Evolutionary conservation across 2,113 vertebrate genomes (phyloP).

Genomic region (Brevimyrus niger): DNA sequence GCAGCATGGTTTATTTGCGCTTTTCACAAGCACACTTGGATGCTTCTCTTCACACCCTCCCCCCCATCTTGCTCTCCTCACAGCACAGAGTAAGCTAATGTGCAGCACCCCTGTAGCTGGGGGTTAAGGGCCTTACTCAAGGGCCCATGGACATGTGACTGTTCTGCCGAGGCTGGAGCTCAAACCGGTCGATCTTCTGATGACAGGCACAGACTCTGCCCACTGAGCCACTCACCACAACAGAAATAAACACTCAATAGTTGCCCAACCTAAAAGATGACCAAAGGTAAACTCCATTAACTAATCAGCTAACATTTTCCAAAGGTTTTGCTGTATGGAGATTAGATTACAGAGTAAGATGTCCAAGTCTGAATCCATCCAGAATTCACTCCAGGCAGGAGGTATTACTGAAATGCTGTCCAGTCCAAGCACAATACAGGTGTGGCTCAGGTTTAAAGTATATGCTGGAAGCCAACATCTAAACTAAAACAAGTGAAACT

Average conservation of each 20-base stretch:
- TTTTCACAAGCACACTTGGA: neutral
- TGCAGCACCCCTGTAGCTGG: neutral
- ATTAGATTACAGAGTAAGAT: neutral
- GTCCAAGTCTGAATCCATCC: neutral
- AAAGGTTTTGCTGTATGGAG: neutral
- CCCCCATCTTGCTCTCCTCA: neutral
- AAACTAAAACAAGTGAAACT: neutral
- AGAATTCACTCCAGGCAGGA: neutral
- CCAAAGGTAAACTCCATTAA: neutral
- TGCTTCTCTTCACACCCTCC: neutral
- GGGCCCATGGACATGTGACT: neutral
- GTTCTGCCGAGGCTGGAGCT: neutral
- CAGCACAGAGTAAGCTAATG: no score
- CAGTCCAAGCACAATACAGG: neutral
- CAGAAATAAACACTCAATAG: neutral
- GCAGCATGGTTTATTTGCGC: neutral
- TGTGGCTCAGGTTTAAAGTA: neutral
- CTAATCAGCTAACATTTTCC: neutral
- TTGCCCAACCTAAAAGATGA: neutral
- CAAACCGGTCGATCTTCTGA: neutral
- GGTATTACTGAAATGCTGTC: neutral
- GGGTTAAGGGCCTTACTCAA: neutral
- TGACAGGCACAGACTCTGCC: neutral
- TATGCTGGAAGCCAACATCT: neutral
- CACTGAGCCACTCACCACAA: neutral